Percentiles rank a stretch among this genome's conserved stretches.
These are phyloP conservation scores for Hybognathus amarus DNA, from an alignment of 2,797 vertebrate species.

Conservation along the genomic window DNA sequence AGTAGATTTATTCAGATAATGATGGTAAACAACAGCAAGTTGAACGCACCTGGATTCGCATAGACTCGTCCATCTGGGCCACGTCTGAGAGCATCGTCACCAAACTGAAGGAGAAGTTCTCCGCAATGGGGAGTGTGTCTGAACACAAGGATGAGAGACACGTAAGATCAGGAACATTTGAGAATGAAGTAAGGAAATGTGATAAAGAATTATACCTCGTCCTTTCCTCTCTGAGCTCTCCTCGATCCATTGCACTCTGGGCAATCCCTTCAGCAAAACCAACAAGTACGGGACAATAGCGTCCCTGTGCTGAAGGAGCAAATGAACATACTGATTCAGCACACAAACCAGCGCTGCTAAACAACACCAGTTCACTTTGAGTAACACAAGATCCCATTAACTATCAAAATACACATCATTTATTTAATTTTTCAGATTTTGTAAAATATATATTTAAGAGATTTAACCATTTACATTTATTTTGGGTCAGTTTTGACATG, in stretches of 20 bases:
- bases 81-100: constrained; percentile 93
- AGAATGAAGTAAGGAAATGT: no score
- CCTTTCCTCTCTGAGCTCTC: constrained; percentile 91
- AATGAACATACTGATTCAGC: constrained; percentile 16
- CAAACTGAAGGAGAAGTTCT: constrained; percentile 95
- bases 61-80: constrained; percentile 85
- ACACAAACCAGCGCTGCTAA: background rate
- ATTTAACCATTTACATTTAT: background rate
- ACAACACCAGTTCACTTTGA: background rate
- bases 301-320: constrained; percentile 88
- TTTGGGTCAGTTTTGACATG: background rate
- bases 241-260: constrained; percentile 96
- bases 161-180: background rate
- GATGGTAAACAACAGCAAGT: background rate
- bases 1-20: background rate
- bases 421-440: background rate
- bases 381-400: background rate
- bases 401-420: background rate
- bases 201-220: constrained; percentile 76
- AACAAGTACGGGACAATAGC: constrained; percentile 91
- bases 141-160: constrained; percentile 21
- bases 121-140: constrained; percentile 92
- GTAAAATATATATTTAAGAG: background rate
- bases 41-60: constrained; percentile 85
- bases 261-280: constrained; percentile 89